Evolutionary conservation across 53 echinoderm and acorn worm genomes (phyloP), one percentile per base, ranked within the genome.

Genomic region (Glandiceps talaboti): DNA sequence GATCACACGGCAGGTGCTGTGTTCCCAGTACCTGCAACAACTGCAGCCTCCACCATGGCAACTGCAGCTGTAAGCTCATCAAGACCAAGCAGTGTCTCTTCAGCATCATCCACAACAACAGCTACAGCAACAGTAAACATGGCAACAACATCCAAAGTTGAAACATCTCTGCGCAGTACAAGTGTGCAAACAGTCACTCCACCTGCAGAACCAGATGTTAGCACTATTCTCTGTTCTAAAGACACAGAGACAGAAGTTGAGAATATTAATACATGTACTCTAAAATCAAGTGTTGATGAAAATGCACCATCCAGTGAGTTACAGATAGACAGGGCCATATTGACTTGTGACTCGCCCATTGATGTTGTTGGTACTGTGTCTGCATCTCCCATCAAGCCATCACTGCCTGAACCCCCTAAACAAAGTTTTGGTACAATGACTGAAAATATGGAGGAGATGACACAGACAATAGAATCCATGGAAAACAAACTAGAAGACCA

Each of bases 41-140:
- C 74, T 76, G 83, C 77, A 84, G 83, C 14, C 88, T 86, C 31
- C 86, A 88, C 28, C 88, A 89, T 79, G 89, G 91, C 45, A 89
- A 91, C 86, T 81, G 88, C 0, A 88, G 86, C 27, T 84, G 86
- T 31, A 86, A 45, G 64, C 64, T 12, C 64, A 12, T 45, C 64
- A 6, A 45, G 64, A 45, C 64, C 64, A 45, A 20, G 64, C 64
- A 45, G 64, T 45, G 64, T 45, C 6, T 45, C 64, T 6, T 6
- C 64, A 45, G 6, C 20, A 45, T 12, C 64, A 20, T 45, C 64
- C 64, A 45, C 64, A 6, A 12, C 64, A 6, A 45, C 64, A 45
- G 64, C 64, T 12, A 45, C 64, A 20, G n/a, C n/a, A n/a, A n/a
- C n/a, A n/a, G 64, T 45, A 6, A 45, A 6, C 64, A 45, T 45